Evolutionary conservation across 2,888 invertebrate genomes (phyloP), one percentile per base, ranked within the genome.

Genomic region (Heliconius cydno): DNA sequence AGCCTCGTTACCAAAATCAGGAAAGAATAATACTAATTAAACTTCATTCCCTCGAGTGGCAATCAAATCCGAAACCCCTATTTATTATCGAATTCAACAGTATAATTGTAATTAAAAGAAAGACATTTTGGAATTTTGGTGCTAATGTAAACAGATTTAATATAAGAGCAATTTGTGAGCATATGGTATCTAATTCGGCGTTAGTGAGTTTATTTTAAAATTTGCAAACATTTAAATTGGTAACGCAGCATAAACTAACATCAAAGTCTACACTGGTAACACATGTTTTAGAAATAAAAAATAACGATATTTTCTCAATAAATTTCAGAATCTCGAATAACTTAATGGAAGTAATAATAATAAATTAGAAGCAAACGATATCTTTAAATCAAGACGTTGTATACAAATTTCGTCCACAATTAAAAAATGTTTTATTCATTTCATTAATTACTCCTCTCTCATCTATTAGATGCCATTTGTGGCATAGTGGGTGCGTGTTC

Each of bases 231-330:
- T 66, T 68, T 76, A 66, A 75, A 77, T 77, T 67, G 52, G 74
- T 46, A 81, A 79, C 60, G 60, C 71, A 77, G 65, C 75, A 67
- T 76, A 81, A 77, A 68, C 77, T 72, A 79, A 81, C 81, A 81
- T 81, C 76, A 81, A 81, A 79, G 79, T 81, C 79, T 52, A 34
- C 66, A 30, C 68, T 57, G 75, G 75, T 71, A 41, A 28, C 60
- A 67, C 28, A 80, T 71, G 68, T 79, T 67, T 67, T 34, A 72
- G n/a, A 25, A 72, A 72, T 79, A 74, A 80, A 77, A 82, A 81
- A 82, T 70, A 60, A 60, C 57, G 34, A 34, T 82, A 75, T 77
- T 79, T 76, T 57, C 63, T 41, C 71, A 41, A 79, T 79, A 82
- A 80, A 77, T 75, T 65, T 63, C 60, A 15, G 34, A 15, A 19